These are phyloP conservation scores for Hydraecia micacea DNA, from an alignment of 2,888 invertebrate genomes.

Conservation along the genomic window DNA sequence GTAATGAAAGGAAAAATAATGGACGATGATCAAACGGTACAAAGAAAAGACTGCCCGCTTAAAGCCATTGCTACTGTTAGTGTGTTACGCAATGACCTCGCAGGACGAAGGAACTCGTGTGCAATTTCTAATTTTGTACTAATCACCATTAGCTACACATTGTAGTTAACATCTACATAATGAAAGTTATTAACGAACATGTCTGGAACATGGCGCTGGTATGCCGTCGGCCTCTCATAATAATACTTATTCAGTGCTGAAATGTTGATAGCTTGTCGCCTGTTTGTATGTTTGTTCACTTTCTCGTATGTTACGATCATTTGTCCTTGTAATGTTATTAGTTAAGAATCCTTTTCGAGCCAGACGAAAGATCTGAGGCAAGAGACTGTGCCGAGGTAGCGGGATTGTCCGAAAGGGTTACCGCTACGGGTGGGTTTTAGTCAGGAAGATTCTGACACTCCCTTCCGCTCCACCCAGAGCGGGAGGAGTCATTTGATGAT, in stretches of 20 bases:
- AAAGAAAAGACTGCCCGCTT: too few species aligned
- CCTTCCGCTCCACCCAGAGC: too few species aligned
- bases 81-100: background rate
- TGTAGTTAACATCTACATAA: slow-evolving; percentile 13
- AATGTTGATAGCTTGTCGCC: slow-evolving; percentile 25
- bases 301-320: background rate
- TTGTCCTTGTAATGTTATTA: background rate
- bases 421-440: too few species aligned
- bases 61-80: background rate
- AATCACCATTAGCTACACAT: background rate
- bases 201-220: slow-evolving; percentile 4
- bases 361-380: too few species aligned
- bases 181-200: slow-evolving; percentile 10
- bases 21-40: too few species aligned
- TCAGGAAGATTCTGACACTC: too few species aligned
- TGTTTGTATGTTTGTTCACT: slow-evolving; percentile 17
- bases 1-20: too few species aligned
- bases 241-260: slow-evolving; percentile 14
- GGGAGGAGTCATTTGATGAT: too few species aligned
- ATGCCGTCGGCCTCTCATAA: slow-evolving; percentile 3
- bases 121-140: slow-evolving; percentile 14
- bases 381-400: too few species aligned
- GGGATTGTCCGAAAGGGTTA: too few species aligned
- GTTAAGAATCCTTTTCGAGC: background rate
- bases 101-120: background rate